Percentiles rank a stretch among this genome's conserved stretches.
These are phyloP conservation scores for Squalus acanthias DNA, from an alignment of 2,797 vertebrate genomes.

Conservation along the genomic window DNA sequence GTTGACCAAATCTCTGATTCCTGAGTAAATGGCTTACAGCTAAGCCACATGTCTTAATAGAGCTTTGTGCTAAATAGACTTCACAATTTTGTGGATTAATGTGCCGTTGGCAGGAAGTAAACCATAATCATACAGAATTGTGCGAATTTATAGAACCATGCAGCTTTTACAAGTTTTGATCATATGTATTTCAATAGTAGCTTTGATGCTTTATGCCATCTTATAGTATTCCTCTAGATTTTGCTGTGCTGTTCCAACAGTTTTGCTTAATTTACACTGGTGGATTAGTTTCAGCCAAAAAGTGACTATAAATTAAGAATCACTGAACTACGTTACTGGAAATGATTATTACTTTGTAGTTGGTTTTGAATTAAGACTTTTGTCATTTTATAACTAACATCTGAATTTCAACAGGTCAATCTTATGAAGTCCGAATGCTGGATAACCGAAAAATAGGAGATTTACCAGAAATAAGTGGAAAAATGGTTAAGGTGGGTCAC, in stretches of 20 bases:
- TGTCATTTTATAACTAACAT: neutral
- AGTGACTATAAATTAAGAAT: neutral
- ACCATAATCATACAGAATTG: neutral
- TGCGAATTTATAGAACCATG: neutral
- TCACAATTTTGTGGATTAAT: neutral
- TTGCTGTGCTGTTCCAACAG: neutral
- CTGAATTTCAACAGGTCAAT: constrained; percentile 71
- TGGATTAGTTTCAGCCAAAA: neutral
- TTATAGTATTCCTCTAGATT: neutral
- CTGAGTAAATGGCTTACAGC: neutral
- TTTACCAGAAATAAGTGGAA: constrained; percentile 82
- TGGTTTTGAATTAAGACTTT: neutral
- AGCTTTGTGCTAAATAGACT: neutral
- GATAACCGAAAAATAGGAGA: constrained; percentile 89
- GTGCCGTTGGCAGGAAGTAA: neutral
- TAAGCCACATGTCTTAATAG: neutral
- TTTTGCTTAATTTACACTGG: neutral
- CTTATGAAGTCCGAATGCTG: constrained; percentile 92
- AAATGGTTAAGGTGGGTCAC: constrained; percentile 83
- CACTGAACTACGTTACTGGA: neutral
- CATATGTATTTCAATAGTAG: neutral
- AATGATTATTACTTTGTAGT: neutral
- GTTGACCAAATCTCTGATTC: neutral
- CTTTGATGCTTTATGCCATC: neutral
- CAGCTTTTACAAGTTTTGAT: neutral